These are phyloP conservation scores for Rhagoletis pomonella DNA, from an alignment of 1,140 invertebrate species.

Conservation along the genomic window DNA sequence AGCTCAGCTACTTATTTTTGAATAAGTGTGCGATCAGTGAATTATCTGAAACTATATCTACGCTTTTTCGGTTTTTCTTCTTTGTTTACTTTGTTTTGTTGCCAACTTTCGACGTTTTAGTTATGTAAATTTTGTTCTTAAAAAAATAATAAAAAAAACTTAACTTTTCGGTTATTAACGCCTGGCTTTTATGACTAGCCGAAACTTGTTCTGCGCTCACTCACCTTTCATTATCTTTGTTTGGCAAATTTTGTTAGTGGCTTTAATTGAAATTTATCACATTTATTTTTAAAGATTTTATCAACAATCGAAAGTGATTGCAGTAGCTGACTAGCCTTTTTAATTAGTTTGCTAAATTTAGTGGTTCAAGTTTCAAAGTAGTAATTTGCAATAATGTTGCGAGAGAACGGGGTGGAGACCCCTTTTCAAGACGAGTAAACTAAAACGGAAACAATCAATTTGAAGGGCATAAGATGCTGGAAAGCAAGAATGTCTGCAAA, in stretches of 20 bases:
- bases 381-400: too few species aligned
- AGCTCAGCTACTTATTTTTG: not conserved
- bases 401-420: too few species aligned
- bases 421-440: too few species aligned
- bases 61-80: not conserved
- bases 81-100: not conserved
- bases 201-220: not conserved
- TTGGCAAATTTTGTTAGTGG: not conserved
- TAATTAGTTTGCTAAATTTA: not conserved
- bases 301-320: conserved; percentile 21
- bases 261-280: conserved; percentile 26
- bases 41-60: conserved; percentile 10
- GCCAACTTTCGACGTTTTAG: not conserved
- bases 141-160: not conserved
- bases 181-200: not conserved
- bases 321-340: not conserved
- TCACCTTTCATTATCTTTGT: not conserved
- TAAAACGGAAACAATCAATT: too few species aligned
- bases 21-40: not conserved
- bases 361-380: not conserved
- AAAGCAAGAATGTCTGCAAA: too few species aligned
- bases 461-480: too few species aligned
- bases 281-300: conserved; percentile 39
- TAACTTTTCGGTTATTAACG: not conserved
- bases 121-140: not conserved